Base-by-base conservation (phyloP, 1,140 invertebrate species). In the Drosophila malerkotliana region DNA sequence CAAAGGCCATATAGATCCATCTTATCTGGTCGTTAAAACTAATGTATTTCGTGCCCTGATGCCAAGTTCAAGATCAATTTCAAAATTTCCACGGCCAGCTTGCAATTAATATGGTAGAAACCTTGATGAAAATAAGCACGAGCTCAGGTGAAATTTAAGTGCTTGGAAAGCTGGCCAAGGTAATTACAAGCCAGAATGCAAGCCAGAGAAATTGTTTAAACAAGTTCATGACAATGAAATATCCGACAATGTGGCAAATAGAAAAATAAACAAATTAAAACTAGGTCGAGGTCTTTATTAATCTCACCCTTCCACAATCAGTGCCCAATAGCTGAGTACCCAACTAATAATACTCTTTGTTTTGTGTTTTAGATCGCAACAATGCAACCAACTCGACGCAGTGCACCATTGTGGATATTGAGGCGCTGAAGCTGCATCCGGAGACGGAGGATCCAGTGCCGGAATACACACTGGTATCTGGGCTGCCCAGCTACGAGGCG, bases 401-500 rank as follows among this genome's bases (percentile, higher is more conserved):
- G 61, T 78, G 75, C 73, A 59, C 90, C 68, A 82, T 77, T 52
- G 72, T 81, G 37, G 90, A 91, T 64, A 75, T 85, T 15, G 90
- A 91, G 72, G 77, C 82, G 30, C 39, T 88, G 26, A 91, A 91
- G 73, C 37, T 91, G 41, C 82, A 82, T 52, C 78, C 85, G 49
- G 85, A 91, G 52, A 5, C 71, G 6, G 90, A 91, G 52, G 94
- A 94, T 74, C 93, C 93, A 1, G 90, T 94, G 52, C 94, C 94
- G 4, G 94, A 93, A 66, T 94, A 94, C 81, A 94, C 94, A 5
- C 90, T 94, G 28, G 94, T 94, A 34, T 94, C 94, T 9, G 94
- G 94, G 18, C 75, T 94, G 34, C 94, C 94, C 9, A 93, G 92
- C 24, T 94, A 94, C 79, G 94, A 94, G 37, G 94, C 94, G 59